Percentiles rank a stretch among this genome's conserved stretches.
Evolutionary conservation across 2,888 invertebrate species (phyloP).

Genomic region (Scaptomyza parva): DNA sequence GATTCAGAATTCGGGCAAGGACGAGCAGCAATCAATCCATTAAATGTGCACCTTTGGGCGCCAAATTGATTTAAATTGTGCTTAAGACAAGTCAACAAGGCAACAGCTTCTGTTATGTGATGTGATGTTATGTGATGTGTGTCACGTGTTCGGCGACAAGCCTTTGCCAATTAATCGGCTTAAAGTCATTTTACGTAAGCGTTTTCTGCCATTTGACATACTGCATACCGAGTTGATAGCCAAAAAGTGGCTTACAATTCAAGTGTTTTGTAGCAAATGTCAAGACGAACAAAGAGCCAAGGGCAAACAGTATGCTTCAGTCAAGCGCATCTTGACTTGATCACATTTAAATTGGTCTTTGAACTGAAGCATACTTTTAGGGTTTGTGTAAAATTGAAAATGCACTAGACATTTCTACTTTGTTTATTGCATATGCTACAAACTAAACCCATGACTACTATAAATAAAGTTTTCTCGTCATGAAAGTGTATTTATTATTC

Average conservation of each 20-base stretch:
- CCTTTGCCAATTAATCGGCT: background rate
- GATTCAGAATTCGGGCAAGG: constrained; percentile 4
- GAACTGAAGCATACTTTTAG: constrained; percentile 23
- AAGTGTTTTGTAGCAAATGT: background rate
- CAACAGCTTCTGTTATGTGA: background rate
- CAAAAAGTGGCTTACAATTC: background rate
- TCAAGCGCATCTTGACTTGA: background rate
- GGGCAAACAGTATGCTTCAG: background rate
- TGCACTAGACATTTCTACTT: background rate
- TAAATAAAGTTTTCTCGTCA: background rate
- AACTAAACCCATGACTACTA: background rate
- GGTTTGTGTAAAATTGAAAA: constrained; percentile 1
- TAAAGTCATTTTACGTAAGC: background rate
- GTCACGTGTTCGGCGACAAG: background rate
- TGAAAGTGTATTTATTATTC: too few species aligned
- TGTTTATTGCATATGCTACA: background rate
- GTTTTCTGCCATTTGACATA: too few species aligned
- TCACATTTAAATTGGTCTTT: background rate
- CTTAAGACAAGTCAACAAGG: background rate
- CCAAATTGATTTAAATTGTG: constrained; percentile 15
- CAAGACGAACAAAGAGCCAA: background rate
- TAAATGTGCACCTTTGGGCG: constrained; percentile 15
- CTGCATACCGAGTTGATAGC: background rate
- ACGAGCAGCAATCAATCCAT: constrained; percentile 17
- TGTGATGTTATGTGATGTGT: background rate